Percentiles rank a stretch among this genome's conserved stretches.
Evolutionary conservation across 2,888 invertebrate genomes (phyloP).

Genomic region (Fragum whitleyi): DNA sequence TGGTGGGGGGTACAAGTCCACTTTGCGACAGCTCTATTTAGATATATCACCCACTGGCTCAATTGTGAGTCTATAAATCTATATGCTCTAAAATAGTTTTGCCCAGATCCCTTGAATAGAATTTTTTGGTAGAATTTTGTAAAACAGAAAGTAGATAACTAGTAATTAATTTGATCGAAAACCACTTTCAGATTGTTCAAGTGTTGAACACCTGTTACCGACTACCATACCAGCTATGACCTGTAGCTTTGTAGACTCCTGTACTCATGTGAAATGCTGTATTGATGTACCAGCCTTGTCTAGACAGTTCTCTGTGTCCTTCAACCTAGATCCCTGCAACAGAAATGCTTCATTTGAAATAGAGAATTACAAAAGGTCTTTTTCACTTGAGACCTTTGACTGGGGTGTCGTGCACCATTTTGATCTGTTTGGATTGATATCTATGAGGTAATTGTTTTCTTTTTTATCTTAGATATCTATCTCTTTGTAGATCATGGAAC

Average conservation of each 20-base stretch:
- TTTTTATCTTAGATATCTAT: no score
- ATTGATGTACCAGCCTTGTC: conserved; percentile 37
- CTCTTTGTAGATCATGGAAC: no score
- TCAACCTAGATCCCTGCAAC: conserved; percentile 38
- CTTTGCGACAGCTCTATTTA: no score
- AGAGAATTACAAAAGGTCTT: conserved; percentile 23
- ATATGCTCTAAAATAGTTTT: no score
- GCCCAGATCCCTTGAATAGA: no score
- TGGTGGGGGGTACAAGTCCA: no score
- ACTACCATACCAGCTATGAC: not conserved
- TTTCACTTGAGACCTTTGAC: conserved; percentile 20
- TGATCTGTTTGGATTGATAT: conserved; percentile 43
- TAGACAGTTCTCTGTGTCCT: conserved; percentile 29
- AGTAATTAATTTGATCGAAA: no score
- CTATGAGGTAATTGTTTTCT: conserved; percentile 43
- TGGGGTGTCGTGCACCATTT: conserved; percentile 34
- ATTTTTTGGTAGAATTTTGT: no score
- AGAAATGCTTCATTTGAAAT: conserved; percentile 22
- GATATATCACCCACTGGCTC: no score
- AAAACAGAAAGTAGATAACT: no score
- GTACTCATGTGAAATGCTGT: conserved; percentile 61
- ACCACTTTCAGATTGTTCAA: conserved; percentile 29
- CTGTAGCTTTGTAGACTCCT: conserved; percentile 32
- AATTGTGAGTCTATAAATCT: no score
- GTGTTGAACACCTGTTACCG: not conserved